phyloP scores from a whole-genome alignment of 2,797 vertebrate species.

The Galago senegalensis region DNA sequence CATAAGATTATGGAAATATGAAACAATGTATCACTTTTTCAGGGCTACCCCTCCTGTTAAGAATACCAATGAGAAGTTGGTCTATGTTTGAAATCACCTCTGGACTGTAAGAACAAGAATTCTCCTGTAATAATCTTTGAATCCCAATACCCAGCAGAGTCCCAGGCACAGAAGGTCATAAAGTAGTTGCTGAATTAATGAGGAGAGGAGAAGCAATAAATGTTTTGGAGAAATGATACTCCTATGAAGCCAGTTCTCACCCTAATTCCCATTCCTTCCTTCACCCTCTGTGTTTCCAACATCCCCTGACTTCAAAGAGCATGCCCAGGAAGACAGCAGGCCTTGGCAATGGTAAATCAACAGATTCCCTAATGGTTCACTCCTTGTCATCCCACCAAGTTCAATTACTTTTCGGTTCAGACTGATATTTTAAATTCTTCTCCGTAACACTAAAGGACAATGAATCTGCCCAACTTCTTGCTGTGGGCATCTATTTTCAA shows the following conservation, averaged over 20 bases:
- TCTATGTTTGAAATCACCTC: neutral
- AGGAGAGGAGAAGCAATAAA: neutral
- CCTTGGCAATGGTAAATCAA: neutral
- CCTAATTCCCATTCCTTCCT: conserved; percentile 1
- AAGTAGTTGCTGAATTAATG: conserved; percentile 12
- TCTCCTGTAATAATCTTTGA: neutral
- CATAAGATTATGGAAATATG: neutral
- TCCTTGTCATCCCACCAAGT: neutral
- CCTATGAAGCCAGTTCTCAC: neutral
- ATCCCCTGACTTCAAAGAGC: conserved; percentile 53
- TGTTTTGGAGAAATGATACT: neutral
- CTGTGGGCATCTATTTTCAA: conserved; percentile 13
- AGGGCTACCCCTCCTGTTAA: neutral
- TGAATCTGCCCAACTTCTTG: neutral
- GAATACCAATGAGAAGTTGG: neutral
- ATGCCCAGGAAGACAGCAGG: neutral
- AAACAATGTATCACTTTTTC: neutral
- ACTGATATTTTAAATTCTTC: conserved; percentile 8
- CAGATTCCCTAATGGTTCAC: neutral
- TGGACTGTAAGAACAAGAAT: neutral
- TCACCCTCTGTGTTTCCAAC: neutral
- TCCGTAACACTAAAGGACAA: conserved; percentile 19
- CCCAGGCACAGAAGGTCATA: neutral
- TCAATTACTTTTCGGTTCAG: conserved; percentile 33
- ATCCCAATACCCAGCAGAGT: neutral